phyloP scores from a whole-genome alignment of 2,113 vertebrate genomes.

The Columba janthina region DNA sequence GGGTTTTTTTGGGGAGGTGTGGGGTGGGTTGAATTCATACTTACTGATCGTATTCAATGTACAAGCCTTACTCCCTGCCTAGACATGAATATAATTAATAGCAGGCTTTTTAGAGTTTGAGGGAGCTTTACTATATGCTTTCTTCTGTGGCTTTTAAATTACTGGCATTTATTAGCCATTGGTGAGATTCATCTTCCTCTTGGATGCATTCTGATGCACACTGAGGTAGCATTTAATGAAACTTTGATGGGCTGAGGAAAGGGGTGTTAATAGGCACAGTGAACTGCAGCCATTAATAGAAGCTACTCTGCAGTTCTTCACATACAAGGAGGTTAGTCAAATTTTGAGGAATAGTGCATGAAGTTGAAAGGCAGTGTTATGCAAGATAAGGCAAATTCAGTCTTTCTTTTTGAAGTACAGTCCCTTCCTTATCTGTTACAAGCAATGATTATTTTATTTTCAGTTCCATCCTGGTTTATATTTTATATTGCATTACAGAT shows the following conservation, averaged over 20 bases:
- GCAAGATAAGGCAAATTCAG: neutral
- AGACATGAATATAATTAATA: neutral
- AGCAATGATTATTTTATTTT: neutral
- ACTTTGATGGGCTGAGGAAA: neutral
- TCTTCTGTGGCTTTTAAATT: neutral
- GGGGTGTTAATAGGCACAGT: neutral
- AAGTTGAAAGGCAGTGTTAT: neutral
- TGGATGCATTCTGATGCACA: neutral
- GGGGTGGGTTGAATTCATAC: neutral
- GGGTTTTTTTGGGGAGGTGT: accelerated
- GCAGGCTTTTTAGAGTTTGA: neutral
- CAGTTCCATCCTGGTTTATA: neutral
- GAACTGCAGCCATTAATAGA: neutral
- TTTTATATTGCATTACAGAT: neutral
- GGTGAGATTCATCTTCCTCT: neutral
- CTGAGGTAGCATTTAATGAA: neutral
- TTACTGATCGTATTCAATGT: neutral
- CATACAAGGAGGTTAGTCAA: neutral
- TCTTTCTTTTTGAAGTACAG: neutral
- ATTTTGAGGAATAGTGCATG: neutral
- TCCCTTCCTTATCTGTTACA: neutral
- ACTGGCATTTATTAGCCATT: neutral
- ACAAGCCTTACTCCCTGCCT: neutral
- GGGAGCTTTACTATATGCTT: neutral
- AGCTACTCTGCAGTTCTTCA: neutral